Base-by-base conservation (phyloP, 2,888 invertebrate species). In the Spatulosminthurus flaviceps region DNA sequence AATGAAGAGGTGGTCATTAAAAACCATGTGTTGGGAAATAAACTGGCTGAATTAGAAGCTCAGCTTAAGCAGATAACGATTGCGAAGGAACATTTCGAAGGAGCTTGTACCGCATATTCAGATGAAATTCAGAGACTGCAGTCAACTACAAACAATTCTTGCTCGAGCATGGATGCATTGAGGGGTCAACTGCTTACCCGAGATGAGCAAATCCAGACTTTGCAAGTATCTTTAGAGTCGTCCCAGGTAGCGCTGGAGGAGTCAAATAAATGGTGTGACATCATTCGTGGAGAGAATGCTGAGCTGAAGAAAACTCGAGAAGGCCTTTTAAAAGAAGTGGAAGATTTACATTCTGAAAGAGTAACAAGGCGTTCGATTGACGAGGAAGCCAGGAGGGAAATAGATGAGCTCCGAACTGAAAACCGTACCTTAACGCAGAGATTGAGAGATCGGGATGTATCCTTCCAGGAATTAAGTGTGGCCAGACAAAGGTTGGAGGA, bases 401-500 rank as follows among this genome's bases (percentile, higher is more conserved):
- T 64, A 4, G 64, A 64, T 1, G 64, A 22, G 9, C 26, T 26
- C 11, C 11, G 22, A 26, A 21, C n/a, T 21, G 64, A 64, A 26
- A 64, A 64, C 1, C 64, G 26, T 24, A 4, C 11, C 4, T 26
- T 64, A 26, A 7, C 11, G 22, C 24, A 64, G 16, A 60, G 71
- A 21, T 7, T 71, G 16, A 34, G 24, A 7, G 66, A 64, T 21
- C 43, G 42, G 22, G 69, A 74, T 69, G 41, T 51, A 24, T 64
- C 66, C 16, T 42, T 77, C 21, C 22, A 24, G 69, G 74, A 79
- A 43, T 21, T 67, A 2, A 41, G 16, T 13, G 29, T 64, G 22
- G 21, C 13, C 11, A 28, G 61, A 24, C 34, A 78, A 19, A 72
- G 66, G 43, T 24, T 28, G 1, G 79, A 74, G 28, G 74, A 74